Percentiles rank a stretch among this genome's conserved stretches.
These are phyloP conservation scores for Mimumesa dahlbomi DNA, from an alignment of 2,888 invertebrate species.

Conservation along the genomic window DNA sequence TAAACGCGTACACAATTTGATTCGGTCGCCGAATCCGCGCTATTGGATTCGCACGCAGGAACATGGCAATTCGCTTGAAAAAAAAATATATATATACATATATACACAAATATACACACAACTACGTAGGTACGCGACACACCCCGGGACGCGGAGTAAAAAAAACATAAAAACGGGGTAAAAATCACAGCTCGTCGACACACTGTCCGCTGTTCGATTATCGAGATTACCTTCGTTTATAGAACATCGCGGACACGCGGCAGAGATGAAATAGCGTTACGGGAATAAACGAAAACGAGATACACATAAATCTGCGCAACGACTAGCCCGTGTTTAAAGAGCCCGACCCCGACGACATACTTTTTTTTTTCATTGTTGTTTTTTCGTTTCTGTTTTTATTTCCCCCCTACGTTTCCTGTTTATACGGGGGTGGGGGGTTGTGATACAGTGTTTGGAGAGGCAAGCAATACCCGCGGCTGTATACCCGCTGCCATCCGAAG, in stretches of 20 bases:
- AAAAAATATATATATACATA: no score
- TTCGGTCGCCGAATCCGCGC: background rate
- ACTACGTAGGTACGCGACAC: no score
- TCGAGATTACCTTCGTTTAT: constrained; percentile 32
- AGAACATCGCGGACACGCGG: constrained; percentile 11
- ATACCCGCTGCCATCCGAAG: constrained; percentile 30
- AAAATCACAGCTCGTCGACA: background rate
- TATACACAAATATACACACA: no score
- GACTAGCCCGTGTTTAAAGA: constrained; percentile 11
- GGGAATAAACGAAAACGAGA: constrained; percentile 7
- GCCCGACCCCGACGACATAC: background rate
- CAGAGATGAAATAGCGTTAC: background rate
- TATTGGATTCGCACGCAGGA: background rate
- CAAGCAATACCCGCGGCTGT: constrained; percentile 38
- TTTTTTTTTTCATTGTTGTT: constrained; percentile 26
- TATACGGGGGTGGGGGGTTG: no score
- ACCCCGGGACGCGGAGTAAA: no score
- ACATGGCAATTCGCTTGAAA: background rate
- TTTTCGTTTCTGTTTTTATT: background rate
- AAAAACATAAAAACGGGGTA: background rate
- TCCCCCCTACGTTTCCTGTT: constrained; percentile 1
- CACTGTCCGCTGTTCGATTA: constrained; percentile 6
- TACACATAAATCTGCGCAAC: constrained; percentile 8
- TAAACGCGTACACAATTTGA: background rate
- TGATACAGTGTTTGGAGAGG: constrained; percentile 18